Evolutionary conservation across 2,888 invertebrate species (phyloP), one percentile per base, ranked within the genome.

Genomic region (Callimorpha dominula): DNA sequence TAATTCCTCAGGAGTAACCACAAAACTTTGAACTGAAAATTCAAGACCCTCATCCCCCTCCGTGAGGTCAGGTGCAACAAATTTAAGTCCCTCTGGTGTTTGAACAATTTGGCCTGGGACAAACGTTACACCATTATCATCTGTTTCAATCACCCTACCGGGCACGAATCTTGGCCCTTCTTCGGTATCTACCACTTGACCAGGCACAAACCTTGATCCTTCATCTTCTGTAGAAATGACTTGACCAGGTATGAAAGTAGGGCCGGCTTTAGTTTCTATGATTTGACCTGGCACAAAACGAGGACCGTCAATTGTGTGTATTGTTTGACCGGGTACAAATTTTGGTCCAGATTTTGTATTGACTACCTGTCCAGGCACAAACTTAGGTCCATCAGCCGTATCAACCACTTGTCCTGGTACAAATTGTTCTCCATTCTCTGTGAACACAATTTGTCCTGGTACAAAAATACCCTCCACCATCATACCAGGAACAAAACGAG

Each of bases 281-380:
- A 97, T 97, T 90, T 97, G 97, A 15, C 98, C 97, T 0, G 98
- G 97, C n/a, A 97, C 97, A 85, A 98, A 98, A 78, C 97, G 96
- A 31, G 97, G 96, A 0, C 97, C 97, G 78, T 97, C 97, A 69
- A 96, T 96, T 0, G 97, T 97, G 75, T 97, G 96, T 77, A 97
- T 96, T 0, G 97, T 97, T 92, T 97, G 97, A 11, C 97, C 98
- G 3, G 98, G 96, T 14, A 96, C 96, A 85, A 97, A 97, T 86
- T 97, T 97, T 0, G 96, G 96, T 11, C 97, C 97, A 65, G 95
- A 96, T 85, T 96, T 96, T 0, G 97, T 97, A 84, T 97, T 97
- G 0, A 97, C 97, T 83, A 97, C 97, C 93, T 97, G 97, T 4
- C 98, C 98, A 5, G 98, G 97, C 20, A 98, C 97, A 88, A 98